These are phyloP conservation scores for Leucoma salicis DNA, from an alignment of 2,888 invertebrate genomes.

Conservation along the genomic window DNA sequence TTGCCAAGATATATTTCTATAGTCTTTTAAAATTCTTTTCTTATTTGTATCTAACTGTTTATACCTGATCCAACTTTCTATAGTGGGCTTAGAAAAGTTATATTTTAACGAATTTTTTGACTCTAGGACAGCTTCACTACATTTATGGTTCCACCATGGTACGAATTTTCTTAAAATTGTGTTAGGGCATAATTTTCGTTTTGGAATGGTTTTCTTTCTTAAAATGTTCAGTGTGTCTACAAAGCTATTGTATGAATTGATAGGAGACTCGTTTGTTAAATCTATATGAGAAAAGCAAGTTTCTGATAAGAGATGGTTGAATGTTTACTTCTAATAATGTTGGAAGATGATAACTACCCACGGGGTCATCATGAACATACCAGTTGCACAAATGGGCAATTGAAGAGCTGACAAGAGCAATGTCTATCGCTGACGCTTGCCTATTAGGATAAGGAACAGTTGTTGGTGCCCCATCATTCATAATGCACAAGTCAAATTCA, in stretches of 20 bases:
- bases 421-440: neutral
- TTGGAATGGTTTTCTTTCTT: no score
- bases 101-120: neutral
- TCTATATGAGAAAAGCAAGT: no score
- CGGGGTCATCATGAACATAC: no score
- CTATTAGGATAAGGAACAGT: slow-evolving; percentile 4
- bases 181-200: neutral
- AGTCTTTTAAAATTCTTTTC: slow-evolving; percentile 8
- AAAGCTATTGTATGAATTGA: no score
- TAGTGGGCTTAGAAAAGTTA: neutral
- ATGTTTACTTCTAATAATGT: no score
- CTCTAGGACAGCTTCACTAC: neutral
- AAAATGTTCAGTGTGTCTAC: no score
- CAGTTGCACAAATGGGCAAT: neutral
- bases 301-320: no score
- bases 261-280: neutral
- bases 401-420: neutral
- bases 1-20: slow-evolving; percentile 6
- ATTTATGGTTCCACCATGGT: neutral
- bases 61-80: neutral
- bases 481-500: slow-evolving; percentile 6
- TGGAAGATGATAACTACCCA: no score
- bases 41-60: slow-evolving; percentile 9
- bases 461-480: slow-evolving; percentile 5
- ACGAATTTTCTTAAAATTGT: neutral